Evolutionary conservation across 2,113 vertebrate genomes (phyloP).

Genomic region (Cinclus mexicanus): DNA sequence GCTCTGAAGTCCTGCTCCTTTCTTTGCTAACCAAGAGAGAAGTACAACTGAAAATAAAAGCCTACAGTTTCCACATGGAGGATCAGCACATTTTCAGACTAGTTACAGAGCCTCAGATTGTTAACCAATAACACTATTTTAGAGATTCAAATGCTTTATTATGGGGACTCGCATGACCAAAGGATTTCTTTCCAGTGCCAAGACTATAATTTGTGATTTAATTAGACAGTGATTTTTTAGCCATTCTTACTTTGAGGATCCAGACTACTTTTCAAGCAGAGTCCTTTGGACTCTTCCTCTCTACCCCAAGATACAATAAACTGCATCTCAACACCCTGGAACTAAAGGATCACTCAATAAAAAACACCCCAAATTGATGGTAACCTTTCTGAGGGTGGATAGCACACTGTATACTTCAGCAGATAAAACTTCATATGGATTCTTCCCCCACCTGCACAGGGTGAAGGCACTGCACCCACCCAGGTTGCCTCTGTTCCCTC

Average conservation of each 20-base stretch:
- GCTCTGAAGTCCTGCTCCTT: not conserved
- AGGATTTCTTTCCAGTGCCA: not conserved
- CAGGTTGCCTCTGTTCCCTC: not conserved
- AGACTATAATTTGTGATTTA: not conserved
- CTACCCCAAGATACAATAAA: not conserved
- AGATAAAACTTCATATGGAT: not conserved
- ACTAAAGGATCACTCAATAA: not conserved
- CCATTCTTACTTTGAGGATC: not conserved
- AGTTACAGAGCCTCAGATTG: not conserved
- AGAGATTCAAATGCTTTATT: not conserved
- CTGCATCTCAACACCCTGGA: not conserved
- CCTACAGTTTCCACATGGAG: not conserved
- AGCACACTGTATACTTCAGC: not conserved
- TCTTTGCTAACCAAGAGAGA: not conserved
- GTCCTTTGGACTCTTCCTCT: not conserved
- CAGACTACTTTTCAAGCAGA: not conserved
- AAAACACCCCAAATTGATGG: not conserved
- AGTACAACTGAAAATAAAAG: not conserved
- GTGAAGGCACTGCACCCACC: not conserved
- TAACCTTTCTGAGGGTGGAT: not conserved
- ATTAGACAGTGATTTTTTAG: not conserved
- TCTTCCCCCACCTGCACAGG: rapidly evolving
- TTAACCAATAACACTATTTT: not conserved
- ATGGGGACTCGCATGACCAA: not conserved
- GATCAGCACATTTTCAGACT: not conserved